These are phyloP conservation scores for Rotaria socialis DNA, from an alignment of 2,888 invertebrate genomes.

Conservation along the genomic window DNA sequence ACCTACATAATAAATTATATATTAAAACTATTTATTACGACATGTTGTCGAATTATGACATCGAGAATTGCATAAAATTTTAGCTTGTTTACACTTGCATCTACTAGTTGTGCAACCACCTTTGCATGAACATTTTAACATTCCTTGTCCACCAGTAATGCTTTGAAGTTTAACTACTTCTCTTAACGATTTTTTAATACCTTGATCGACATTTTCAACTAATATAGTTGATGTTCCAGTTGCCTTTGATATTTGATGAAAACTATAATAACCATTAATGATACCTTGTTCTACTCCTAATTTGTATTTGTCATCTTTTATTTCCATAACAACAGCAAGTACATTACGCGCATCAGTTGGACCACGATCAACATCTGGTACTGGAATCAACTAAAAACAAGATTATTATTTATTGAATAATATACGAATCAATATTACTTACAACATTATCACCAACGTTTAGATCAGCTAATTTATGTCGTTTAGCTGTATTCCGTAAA, in stretches of 20 bases:
- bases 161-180: conserved; percentile 11
- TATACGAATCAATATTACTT: neutral
- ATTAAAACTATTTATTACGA: too few relatives aligned
- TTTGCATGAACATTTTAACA: conserved; percentile 38
- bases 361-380: conserved; percentile 39
- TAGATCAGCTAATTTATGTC: neutral
- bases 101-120: neutral
- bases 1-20: too few relatives aligned
- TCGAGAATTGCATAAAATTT: too few relatives aligned
- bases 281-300: neutral
- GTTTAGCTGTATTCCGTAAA: neutral
- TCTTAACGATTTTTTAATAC: conserved; percentile 7
- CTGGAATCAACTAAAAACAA: neutral
- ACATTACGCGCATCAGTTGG: conserved; percentile 41
- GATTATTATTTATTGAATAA: too few relatives aligned
- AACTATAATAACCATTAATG: too few relatives aligned
- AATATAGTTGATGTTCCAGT: too few relatives aligned
- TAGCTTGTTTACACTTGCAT: too few relatives aligned
- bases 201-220: neutral
- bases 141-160: conserved; percentile 40
- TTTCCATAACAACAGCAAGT: conserved; percentile 38
- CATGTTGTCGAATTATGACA: too few relatives aligned
- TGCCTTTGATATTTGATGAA: too few relatives aligned
- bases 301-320: conserved; percentile 39
- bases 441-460: neutral